Evolutionary conservation across 2,888 invertebrate genomes (phyloP).

Genomic region (Athalia circularis): DNA sequence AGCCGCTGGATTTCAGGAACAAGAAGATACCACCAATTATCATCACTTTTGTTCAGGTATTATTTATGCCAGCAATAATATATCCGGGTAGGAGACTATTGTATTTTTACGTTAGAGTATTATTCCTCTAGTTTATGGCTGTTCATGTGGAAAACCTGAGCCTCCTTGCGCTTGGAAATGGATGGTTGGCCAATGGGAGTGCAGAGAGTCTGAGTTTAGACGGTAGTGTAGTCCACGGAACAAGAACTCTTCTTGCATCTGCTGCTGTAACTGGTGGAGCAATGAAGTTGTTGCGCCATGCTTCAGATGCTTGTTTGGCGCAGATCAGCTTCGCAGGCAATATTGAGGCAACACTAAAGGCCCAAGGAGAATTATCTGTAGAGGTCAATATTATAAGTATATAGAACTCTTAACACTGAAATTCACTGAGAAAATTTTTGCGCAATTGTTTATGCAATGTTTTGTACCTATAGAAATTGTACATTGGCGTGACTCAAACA

Average conservation of each 20-base stretch:
- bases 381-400: slow-evolving; percentile 77
- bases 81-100: not conserved
- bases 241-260: slow-evolving; percentile 83
- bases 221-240: slow-evolving; percentile 82
- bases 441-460: too few species aligned
- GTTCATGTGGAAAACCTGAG: slow-evolving; percentile 86
- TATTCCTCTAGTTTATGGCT: slow-evolving; percentile 85
- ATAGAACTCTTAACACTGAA: slow-evolving; percentile 29
- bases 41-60: slow-evolving; percentile 89
- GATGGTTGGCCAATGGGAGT: slow-evolving; percentile 83
- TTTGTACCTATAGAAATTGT: slow-evolving; percentile 78
- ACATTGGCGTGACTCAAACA: slow-evolving; percentile 79
- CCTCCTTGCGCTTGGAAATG: slow-evolving; percentile 80
- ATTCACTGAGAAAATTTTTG: not conserved
- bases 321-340: slow-evolving; percentile 85
- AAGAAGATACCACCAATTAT: slow-evolving; percentile 87
- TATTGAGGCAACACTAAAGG: slow-evolving; percentile 86
- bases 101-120: slow-evolving; percentile 17
- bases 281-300: slow-evolving; percentile 78
- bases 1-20: slow-evolving; percentile 81
- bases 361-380: slow-evolving; percentile 89
- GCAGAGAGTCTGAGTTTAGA: slow-evolving; percentile 83
- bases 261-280: slow-evolving; percentile 81
- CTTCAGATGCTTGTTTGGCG: slow-evolving; percentile 81
- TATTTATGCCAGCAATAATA: slow-evolving; percentile 30